Evolutionary conservation across 1,140 invertebrate genomes (phyloP), one percentile per base, ranked within the genome.

Genomic region (Drosophila athabasca): DNA sequence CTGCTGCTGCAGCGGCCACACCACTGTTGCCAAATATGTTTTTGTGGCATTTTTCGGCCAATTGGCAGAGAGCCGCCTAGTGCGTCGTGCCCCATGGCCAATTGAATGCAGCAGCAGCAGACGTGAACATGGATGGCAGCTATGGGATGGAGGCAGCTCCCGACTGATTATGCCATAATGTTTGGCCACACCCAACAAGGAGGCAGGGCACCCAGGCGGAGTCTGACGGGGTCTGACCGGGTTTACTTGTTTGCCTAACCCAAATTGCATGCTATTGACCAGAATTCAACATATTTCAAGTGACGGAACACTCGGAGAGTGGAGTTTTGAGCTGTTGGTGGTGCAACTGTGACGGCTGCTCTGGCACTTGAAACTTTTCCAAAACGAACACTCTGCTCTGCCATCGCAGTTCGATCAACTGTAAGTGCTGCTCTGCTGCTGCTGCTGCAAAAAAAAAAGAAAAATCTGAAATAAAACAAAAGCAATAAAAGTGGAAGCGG

Each of bases 1-100:
- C 58, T 55, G 31, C 39, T 31, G 35, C 55, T 15, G 6, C 24
- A 13, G 11, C 62, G 35, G 3, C 35, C 11, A 1, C 35, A 39
- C 35, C 11, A 39, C 58, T 57, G 59, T 78, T 70, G 81, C 81
- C 81, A 85, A 85, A 85, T 85, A 85, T 85, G 82, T 87, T 87
- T 87, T 75, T 85, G 81, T 85, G 81, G 81, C 81, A 85, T 78
- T 87, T 85, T 87, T 87, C 24, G 74, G 82, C 82, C 82, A 85
- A 85, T 85, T 85, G 65, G 68, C 74, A 67, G 74, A 81, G 52
- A 50, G 58, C 35, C 29, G 29, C 7, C 29, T 7, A 1, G 24
- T 26, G 24, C 13, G 35, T 13, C 11, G 29, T 71, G 81, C 68
- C 68, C 51, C 44, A 50, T 26, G 73, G 73, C 69, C 64, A 77